phyloP scores from a whole-genome alignment of 2,888 invertebrate species.

The Lamellibrachia columna region DNA sequence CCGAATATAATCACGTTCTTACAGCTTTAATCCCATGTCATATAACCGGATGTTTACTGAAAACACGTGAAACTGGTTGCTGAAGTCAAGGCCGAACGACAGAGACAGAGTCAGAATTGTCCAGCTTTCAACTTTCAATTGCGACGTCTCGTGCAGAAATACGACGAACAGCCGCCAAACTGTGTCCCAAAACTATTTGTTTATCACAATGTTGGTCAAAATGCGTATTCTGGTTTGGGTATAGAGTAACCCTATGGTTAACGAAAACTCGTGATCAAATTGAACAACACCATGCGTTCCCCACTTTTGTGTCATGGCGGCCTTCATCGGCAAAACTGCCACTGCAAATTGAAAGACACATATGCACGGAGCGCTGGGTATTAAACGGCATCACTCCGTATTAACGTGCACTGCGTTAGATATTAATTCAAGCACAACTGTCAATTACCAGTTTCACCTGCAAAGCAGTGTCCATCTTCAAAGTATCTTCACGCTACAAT shows the following conservation, averaged over 20 bases:
- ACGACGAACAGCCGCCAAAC: not conserved
- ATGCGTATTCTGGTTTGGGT: not conserved
- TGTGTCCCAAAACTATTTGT: not conserved
- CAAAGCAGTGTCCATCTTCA: conserved; percentile 11
- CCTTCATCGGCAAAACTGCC: not conserved
- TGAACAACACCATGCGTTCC: conserved; percentile 6
- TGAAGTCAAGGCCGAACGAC: not conserved
- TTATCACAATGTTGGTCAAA: not conserved
- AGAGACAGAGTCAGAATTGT: not conserved
- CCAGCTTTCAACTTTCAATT: not conserved
- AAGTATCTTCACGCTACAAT: not conserved
- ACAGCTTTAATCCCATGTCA: not conserved
- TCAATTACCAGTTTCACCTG: conserved; percentile 10
- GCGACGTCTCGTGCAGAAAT: not conserved
- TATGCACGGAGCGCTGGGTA: not conserved
- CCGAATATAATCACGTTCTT: too few relatives aligned
- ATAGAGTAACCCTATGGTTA: conserved; percentile 14
- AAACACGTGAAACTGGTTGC: not conserved
- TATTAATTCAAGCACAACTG: not conserved
- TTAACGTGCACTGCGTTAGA: not conserved
- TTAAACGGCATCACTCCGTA: not conserved
- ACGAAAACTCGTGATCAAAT: conserved; percentile 7
- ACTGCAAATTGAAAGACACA: not conserved
- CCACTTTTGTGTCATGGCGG: not conserved
- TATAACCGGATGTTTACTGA: not conserved